phyloP scores from a whole-genome alignment of 2,113 vertebrate species.

The Mus musculus region DNA sequence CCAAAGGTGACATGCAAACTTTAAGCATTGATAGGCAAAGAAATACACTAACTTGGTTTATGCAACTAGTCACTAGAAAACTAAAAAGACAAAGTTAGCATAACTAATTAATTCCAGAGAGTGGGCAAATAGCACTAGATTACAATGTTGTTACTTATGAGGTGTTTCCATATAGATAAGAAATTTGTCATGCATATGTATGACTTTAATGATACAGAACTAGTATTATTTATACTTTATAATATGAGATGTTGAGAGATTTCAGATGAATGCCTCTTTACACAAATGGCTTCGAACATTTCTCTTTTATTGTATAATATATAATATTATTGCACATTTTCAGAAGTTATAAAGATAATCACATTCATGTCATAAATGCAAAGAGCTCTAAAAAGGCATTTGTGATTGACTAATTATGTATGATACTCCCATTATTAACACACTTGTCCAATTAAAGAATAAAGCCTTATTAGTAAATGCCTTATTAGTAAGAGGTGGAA shows the following conservation, averaged over 20 bases:
- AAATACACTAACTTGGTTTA: conserved; percentile 5
- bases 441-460: not conserved
- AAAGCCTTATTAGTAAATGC: not conserved
- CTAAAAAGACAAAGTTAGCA: not conserved
- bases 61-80: not conserved
- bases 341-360: not conserved
- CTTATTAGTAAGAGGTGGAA: not conserved
- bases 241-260: not conserved
- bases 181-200: not conserved
- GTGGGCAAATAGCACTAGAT: not conserved
- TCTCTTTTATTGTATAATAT: conserved; percentile 18
- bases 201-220: conserved; percentile 21
- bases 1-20: not conserved
- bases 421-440: conserved; percentile 5
- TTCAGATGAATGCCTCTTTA: conserved; percentile 5
- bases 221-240: conserved; percentile 17
- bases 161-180: not conserved
- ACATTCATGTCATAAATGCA: not conserved
- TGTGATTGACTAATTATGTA: not conserved
- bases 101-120: conserved; percentile 45
- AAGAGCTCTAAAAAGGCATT: not conserved
- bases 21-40: conserved; percentile 1
- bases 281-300: not conserved
- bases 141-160: not conserved
- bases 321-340: not conserved